Evolutionary conservation across 2,888 invertebrate species (phyloP), one percentile per base, ranked within the genome.

Genomic region (Baronia brevicornis): DNA sequence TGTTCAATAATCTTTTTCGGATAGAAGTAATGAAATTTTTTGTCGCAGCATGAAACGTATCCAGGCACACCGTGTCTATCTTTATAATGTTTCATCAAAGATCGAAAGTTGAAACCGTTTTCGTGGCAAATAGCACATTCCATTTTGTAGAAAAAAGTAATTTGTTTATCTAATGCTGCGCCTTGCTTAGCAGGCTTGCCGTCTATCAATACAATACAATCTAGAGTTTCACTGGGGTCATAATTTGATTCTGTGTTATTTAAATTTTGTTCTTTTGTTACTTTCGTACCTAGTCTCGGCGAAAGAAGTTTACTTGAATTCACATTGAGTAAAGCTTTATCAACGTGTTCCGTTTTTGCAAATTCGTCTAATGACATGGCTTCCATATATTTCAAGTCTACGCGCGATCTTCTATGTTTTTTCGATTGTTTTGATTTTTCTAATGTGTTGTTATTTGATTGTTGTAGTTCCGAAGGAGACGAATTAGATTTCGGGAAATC

Each of bases 1-100:
- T 84, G 84, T 45, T 84, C 84, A 24, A 84, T 80, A 28, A 84
- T 80, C 51, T 73, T 84, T 48, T 78, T 84, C 0, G 84, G 82
- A 45, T 78, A 79, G 43, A 84, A 84, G 39, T 80, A 84, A 42
- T 84, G 84, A 46, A 80, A 80, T 41, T 84, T 82, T 51, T 80
- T 84, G 1, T 79, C 70, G 38, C 84, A 84, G 41, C 84, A 84
- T 3, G 78, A 66, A 2, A 84, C 77, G 38, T 84, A 84, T 23
- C 84, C 84, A 0, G 84, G 84, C 4, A 84, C 84, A 0, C 84
- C 84, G 36, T 84, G 84, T 33, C 80, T 60, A 2, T 84, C 82
- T 47, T 79, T 84, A 49, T 84, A 84, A 49, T 84, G 84, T 46
- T 67, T 72, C 80, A 84, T 80, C 8, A 84, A 56, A 3, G 80